These are phyloP conservation scores for Leptobrachium ailaonicum DNA, from an alignment of 2,113 vertebrate genomes.

Conservation along the genomic window DNA sequence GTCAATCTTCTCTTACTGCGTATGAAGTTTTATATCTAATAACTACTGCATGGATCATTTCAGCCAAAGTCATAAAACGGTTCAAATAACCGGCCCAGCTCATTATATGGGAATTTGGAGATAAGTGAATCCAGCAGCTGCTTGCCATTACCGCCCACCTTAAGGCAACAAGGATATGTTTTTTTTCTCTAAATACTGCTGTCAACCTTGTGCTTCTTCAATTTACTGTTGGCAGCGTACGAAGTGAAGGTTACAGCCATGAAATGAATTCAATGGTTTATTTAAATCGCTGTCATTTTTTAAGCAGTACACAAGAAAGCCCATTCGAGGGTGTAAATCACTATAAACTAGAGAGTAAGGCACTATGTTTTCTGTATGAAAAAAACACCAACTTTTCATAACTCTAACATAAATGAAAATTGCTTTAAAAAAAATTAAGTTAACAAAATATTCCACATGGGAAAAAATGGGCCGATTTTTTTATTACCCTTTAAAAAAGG, in stretches of 20 bases:
- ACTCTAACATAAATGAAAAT: not conserved
- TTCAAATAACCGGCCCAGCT: conserved; percentile 6
- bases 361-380: not conserved
- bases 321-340: conserved; percentile 15
- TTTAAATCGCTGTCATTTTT: conserved; percentile 39
- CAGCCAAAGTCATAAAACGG: conserved; percentile 21
- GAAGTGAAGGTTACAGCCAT: conserved; percentile 29
- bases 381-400: too few relatives aligned
- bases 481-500: too few relatives aligned
- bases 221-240: conserved; percentile 23
- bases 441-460: too few relatives aligned
- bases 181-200: conserved; percentile 37
- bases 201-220: conserved; percentile 32
- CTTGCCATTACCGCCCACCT: conserved; percentile 15
- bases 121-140: conserved; percentile 40
- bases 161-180: conserved; percentile 26
- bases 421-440: not conserved
- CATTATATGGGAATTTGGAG: conserved; percentile 43
- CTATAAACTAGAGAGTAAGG: conserved; percentile 4
- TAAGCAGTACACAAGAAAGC: conserved; percentile 22
- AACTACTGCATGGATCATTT: conserved; percentile 27
- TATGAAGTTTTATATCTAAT: conserved; percentile 19
- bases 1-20: conserved; percentile 5
- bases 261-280: conserved; percentile 12
- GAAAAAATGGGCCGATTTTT: too few relatives aligned